These are phyloP conservation scores for Calypte anna DNA, from an alignment of 2,113 vertebrate genomes.

Conservation along the genomic window DNA sequence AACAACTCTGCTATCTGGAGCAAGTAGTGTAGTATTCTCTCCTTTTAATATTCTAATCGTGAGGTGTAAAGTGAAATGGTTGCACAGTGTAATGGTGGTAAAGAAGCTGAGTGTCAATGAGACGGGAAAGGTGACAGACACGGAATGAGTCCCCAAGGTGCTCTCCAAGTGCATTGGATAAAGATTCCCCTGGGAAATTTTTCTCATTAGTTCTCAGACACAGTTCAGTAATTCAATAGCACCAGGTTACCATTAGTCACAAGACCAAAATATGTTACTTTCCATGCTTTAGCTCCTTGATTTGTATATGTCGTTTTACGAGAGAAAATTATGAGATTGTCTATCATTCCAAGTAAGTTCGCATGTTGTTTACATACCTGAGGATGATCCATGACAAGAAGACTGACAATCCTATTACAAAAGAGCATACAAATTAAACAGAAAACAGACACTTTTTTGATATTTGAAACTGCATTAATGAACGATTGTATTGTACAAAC, in stretches of 20 bases:
- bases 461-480: constrained; percentile 9
- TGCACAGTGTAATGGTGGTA: constrained; percentile 89
- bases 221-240: constrained; percentile 96
- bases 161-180: constrained; percentile 92
- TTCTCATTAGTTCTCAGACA: constrained; percentile 98
- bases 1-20: constrained; percentile 79
- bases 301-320: constrained; percentile 78
- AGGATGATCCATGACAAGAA: constrained; percentile 58
- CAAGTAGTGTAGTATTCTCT: constrained; percentile 76
- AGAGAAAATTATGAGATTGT: constrained; percentile 70
- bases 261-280: constrained; percentile 84
- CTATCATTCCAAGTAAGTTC: constrained; percentile 51
- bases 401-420: constrained; percentile 31
- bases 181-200: constrained; percentile 94
- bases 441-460: constrained; percentile 22
- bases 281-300: constrained; percentile 80
- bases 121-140: constrained; percentile 92
- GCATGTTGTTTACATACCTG: constrained; percentile 73
- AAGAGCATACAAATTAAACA: constrained; percentile 32
- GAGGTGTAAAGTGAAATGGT: constrained; percentile 98
- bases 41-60: constrained; percentile 94
- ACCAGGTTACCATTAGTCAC: constrained; percentile 92
- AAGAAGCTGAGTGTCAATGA: constrained; percentile 94
- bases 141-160: constrained; percentile 89
- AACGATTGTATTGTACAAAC: neutral